Evolutionary conservation across 2,113 vertebrate species (phyloP).

Genomic region (Benitochromis conjunctus): DNA sequence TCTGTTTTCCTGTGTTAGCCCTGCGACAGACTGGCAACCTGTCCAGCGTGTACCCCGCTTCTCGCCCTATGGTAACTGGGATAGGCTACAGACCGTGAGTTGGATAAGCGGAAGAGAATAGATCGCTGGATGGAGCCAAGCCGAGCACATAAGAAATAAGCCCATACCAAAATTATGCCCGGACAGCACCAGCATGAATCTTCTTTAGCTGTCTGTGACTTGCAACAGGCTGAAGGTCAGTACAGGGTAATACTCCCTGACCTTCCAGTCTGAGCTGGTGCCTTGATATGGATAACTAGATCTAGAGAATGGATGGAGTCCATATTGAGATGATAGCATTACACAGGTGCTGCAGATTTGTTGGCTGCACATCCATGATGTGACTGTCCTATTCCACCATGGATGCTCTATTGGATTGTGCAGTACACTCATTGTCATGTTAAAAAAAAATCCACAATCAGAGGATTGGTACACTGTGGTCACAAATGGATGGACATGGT

Average conservation of each 20-base stretch:
- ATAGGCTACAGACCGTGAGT: not conserved
- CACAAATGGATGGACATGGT: not conserved
- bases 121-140: not conserved
- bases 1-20: not conserved
- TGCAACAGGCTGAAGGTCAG: not conserved
- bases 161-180: not conserved
- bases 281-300: not conserved
- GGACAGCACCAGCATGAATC: not conserved
- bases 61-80: not conserved
- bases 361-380: not conserved
- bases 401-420: not conserved
- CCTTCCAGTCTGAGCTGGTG: not conserved
- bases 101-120: no score
- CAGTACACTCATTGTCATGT: not conserved
- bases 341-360: not conserved
- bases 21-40: not conserved
- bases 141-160: not conserved
- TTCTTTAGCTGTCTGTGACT: not conserved
- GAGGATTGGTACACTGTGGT: rapidly evolving
- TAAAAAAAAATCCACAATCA: not conserved
- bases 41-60: not conserved
- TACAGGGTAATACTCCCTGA: not conserved
- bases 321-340: not conserved
- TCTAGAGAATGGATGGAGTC: not conserved
- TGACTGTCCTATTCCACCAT: not conserved